Evolutionary conservation across 1,140 invertebrate genomes (phyloP), one percentile per base, ranked within the genome.

Genomic region (Liolophura sinensis): DNA sequence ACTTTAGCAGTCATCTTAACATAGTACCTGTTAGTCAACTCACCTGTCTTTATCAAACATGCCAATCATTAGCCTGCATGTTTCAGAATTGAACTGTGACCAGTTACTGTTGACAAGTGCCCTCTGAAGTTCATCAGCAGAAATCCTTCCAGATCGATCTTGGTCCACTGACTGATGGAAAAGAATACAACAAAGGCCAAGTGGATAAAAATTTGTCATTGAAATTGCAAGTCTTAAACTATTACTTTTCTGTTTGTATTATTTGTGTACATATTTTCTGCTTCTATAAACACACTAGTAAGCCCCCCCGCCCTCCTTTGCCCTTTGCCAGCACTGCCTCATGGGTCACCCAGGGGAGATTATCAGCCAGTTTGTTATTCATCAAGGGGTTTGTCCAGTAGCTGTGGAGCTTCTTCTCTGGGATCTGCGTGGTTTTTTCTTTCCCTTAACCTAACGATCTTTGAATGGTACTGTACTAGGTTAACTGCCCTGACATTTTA

Each of bases 121-220:
- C 62, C 74, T 74, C 54, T 78, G 79, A n/a, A 85, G 73, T 65
- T 85, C 83, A 52, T 57, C 46, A 3, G 79, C 70, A 55, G 82
- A 79, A 50, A 85, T 85, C 54, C 78, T 68, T 18, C 83, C 83
- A 66, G 92, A 94, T 16, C 87, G 82, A 82, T 95, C 93, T 71
- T 87, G 88, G 76, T 96, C 93, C n/a, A 95, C 92, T 51, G 91
- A 87, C 87, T 88, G 24, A 54, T 54, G 51, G 3, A 54, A 54
- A 54, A 54, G 3, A 54, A 3, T 12, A 24, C 24, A n/a, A 54
- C 24, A 24, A 54, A 54, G 51, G n/a, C 12, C 24, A 54, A 54
- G n/a, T 54, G 3, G 12, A 54, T 20, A 3, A 7, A 54, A 54
- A 20, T 5, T 54, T 54, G 7, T 12, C n/a, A 20, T 20, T 54